Evolutionary conservation across 2,888 invertebrate genomes (phyloP), one percentile per base, ranked within the genome.

Genomic region (Ormyrus labotus): DNA sequence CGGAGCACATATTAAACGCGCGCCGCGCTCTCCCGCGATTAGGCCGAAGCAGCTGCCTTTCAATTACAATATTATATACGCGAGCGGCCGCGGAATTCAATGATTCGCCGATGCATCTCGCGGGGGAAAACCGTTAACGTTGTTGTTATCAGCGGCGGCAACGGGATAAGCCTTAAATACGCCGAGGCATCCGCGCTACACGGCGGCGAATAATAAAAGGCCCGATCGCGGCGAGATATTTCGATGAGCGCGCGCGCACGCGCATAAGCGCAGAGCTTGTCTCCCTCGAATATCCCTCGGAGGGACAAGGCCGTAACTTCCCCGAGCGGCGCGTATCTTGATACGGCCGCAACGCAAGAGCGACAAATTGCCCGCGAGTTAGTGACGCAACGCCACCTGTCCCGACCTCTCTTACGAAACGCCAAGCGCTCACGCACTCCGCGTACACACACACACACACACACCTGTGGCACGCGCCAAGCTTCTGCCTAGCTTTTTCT

Each of bases 351-450:
- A 61, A 34, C 19, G 61, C 50, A 34, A 55, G 73, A 70, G 64
- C 34, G 77, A 77, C 77, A 77, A 77, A 77, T 77, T 77, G 70
- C 70, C 60, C 9, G 51, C 51, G 34, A 34, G 34, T 10, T 51
- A 58, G 71, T 78, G 78, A 78, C 78, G 78, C 78, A 78, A 78
- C 77, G 60, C 58, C 78, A 71, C 77, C 77, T 77, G 77, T 70
- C 78, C n/a, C 71, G 19, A 34, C 61, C 50, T 34, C 50, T 34
- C 51, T 71, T 71, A 51, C 75, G 53, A 69, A 51, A 75, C 67
- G 19, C 75, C 4, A 13, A 1, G 50, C 51, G 67, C 19, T 55
- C 61, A 45, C 64, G 50, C 65, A 51, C 48, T 9, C 7, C 13
- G 8, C 13, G 34, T 34, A 4, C 19, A 19, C 34, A 34, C 34